Conservation (phyloP, 2,888 invertebrate species). For the Eubasilissa splendida region DNA sequence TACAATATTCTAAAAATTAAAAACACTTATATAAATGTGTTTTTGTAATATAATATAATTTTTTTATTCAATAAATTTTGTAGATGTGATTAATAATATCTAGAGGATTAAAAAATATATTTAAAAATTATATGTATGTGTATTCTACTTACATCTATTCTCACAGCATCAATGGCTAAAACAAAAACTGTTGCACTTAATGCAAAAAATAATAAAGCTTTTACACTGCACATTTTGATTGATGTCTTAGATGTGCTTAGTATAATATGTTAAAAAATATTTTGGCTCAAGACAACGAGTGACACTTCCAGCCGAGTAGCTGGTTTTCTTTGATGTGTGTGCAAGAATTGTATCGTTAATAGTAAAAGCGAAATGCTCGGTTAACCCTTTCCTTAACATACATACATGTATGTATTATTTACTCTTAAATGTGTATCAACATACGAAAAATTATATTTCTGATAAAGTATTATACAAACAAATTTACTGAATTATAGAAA, state of each 20-base stretch:
- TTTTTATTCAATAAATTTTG: too few relatives aligned
- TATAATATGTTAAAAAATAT: too few relatives aligned
- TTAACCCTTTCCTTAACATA: constrained; percentile 28
- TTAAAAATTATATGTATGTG: neutral
- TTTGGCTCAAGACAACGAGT: neutral
- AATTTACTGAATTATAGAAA: too few relatives aligned
- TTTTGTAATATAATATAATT: too few relatives aligned
- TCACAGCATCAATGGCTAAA: constrained; percentile 40
- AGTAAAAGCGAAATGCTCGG: constrained; percentile 49
- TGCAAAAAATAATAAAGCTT: constrained; percentile 22
- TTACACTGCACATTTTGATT: constrained; percentile 41
- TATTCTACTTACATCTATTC: constrained; percentile 41
- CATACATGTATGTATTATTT: neutral
- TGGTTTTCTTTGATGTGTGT: constrained; percentile 30
- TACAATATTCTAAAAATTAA: too few relatives aligned
- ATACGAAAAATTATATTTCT: too few relatives aligned
- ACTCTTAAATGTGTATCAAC: too few relatives aligned
- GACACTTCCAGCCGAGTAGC: constrained; percentile 21
- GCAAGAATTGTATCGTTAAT: constrained; percentile 45
- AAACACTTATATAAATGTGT: too few relatives aligned
- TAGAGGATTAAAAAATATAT: neutral
- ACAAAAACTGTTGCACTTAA: constrained; percentile 35
- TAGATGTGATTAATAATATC: too few relatives aligned
- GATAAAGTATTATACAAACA: too few relatives aligned
- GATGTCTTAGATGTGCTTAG: too few relatives aligned